A percentile compares a stretch with the other conserved stretches of the same genome.
These are phyloP conservation scores for Rhincodon typus DNA, from an alignment of 2,797 vertebrate genomes.

Conservation along the genomic window DNA sequence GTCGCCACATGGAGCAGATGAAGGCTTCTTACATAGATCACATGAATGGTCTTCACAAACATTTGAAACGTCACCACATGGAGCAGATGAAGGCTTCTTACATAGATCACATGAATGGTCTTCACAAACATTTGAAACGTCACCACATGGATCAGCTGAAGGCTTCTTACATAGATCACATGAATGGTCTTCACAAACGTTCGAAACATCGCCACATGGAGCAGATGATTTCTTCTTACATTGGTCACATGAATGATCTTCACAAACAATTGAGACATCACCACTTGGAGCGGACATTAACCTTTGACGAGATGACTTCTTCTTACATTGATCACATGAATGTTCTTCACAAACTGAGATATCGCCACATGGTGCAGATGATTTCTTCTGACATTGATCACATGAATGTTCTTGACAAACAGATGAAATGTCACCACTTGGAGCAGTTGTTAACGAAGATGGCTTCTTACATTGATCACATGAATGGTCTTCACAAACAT, in stretches of 20 bases:
- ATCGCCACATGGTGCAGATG: neutral
- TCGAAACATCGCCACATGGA: neutral
- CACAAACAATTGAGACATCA: neutral
- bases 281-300: neutral
- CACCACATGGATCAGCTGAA: neutral
- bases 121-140: neutral
- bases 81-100: neutral
- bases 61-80: neutral
- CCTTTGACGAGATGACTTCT: neutral
- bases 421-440: neutral
- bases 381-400: neutral
- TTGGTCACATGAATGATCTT: neutral
- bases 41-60: constrained; percentile 1
- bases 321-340: constrained; percentile 18
- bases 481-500: neutral
- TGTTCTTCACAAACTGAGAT: neutral
- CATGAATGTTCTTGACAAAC: neutral
- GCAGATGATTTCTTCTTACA: neutral
- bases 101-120: neutral
- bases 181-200: neutral
- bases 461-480: neutral
- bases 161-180: neutral
- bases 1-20: neutral
- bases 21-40: neutral
- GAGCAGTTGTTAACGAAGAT: neutral